phyloP scores from a whole-genome alignment of 1,140 invertebrate species.

The Lanistes nyassanus region DNA sequence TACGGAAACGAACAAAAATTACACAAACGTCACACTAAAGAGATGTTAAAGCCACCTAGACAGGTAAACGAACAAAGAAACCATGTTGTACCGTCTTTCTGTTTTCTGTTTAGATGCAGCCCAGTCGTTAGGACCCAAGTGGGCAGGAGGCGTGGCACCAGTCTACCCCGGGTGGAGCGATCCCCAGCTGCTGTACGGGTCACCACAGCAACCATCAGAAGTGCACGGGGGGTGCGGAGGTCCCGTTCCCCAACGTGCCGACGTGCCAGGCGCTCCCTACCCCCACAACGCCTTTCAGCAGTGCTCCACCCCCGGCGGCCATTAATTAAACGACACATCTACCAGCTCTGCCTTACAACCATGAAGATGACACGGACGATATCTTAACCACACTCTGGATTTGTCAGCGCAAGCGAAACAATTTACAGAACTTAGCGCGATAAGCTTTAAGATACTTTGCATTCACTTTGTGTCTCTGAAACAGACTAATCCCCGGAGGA shows the following conservation, averaged over 20 bases:
- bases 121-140: constrained; percentile 34
- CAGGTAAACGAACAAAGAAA: no score
- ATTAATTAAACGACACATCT: neutral
- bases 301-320: constrained; percentile 21
- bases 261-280: constrained; percentile 21
- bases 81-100: no score
- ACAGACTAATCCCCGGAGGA: no score
- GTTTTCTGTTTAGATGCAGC: constrained; percentile 28
- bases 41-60: no score
- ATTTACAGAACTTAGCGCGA: no score
- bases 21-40: neutral
- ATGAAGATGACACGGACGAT: no score
- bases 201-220: constrained; percentile 29
- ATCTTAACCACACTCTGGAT: no score
- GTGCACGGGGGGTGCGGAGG: constrained; percentile 23
- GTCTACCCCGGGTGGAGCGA: constrained; percentile 37
- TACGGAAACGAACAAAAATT: no score
- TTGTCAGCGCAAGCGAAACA: no score
- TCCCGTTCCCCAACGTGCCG: constrained; percentile 24
- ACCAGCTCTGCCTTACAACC: no score
- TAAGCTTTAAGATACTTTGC: no score
- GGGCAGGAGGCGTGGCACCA: constrained; percentile 29
- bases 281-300: constrained; percentile 29
- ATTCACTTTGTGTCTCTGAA: no score
- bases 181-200: constrained; percentile 29